A percentile compares a stretch with the other conserved stretches of the same genome.
Evolutionary conservation across 1,140 invertebrate genomes (phyloP).

Genomic region (Conus betulinus): DNA sequence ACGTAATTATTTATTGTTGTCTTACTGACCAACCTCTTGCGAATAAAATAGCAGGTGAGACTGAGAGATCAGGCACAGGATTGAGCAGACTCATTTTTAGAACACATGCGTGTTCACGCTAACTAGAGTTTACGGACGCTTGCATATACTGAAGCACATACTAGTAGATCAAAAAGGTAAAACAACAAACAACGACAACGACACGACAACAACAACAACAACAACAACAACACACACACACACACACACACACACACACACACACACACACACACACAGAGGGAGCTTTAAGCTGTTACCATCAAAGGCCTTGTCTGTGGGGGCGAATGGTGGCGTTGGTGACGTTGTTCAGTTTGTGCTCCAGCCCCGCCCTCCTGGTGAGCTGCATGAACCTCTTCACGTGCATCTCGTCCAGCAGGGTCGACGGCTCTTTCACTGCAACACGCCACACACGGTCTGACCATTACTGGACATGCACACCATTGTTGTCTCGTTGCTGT

Average conservation of each 20-base stretch:
- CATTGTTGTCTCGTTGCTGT: background rate
- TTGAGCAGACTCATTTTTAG: too few relatives aligned
- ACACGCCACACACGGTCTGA: background rate
- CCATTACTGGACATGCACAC: background rate
- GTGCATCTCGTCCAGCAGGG: slow-evolving; percentile 46
- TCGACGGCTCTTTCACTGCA: slow-evolving; percentile 44
- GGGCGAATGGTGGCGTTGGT: slow-evolving; percentile 52
- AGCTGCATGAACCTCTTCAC: slow-evolving; percentile 48
- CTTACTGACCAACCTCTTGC: too few relatives aligned
- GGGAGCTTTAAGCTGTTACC: slow-evolving; percentile 27
- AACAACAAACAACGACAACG: background rate
- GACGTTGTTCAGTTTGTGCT: slow-evolving; percentile 36
- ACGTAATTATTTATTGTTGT: too few relatives aligned
- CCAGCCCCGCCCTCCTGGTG: slow-evolving; percentile 35
- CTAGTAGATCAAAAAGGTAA: background rate
- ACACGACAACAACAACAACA: too few relatives aligned
- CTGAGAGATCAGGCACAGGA: too few relatives aligned
- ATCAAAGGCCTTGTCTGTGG: slow-evolving; percentile 52
- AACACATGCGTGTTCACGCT: too few relatives aligned
- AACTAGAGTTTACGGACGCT: too few relatives aligned
- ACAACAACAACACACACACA: background rate
- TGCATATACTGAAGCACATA: background rate
- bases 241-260: background rate
- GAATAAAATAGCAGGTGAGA: too few relatives aligned
- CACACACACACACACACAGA: background rate